These are phyloP conservation scores for Nanorana parkeri DNA, from an alignment of 2,113 vertebrate species.

Conservation along the genomic window DNA sequence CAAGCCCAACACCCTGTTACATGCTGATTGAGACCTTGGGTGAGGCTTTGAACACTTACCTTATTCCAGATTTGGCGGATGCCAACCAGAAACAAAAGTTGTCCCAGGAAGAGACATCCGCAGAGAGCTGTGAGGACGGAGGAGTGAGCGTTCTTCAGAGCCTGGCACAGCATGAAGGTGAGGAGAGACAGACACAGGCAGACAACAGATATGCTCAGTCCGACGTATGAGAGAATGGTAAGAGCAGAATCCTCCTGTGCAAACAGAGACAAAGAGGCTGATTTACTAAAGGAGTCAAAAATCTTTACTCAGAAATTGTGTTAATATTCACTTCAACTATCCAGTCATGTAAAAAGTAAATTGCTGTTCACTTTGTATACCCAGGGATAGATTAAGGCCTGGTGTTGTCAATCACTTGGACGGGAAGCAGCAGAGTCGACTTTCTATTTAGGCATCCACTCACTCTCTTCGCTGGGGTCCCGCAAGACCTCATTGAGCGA, in stretches of 20 bases:
- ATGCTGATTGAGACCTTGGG: not conserved
- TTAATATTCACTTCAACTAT: no score
- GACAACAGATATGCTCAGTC: slow-evolving; percentile 60
- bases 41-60: slow-evolving; percentile 53
- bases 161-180: slow-evolving; percentile 67
- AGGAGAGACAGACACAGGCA: slow-evolving; percentile 63
- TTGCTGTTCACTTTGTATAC: no score
- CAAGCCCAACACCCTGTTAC: not conserved
- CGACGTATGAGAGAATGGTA: slow-evolving; percentile 55
- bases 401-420: no score
- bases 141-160: slow-evolving; percentile 63
- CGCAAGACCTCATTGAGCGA: no score
- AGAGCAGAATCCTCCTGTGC: slow-evolving; percentile 51
- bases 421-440: no score
- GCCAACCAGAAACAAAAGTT: slow-evolving; percentile 63
- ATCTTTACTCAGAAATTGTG: no score
- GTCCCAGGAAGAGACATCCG: slow-evolving; percentile 68
- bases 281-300: no score
- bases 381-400: no score
- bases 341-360: no score
- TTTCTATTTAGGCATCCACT: no score
- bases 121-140: slow-evolving; percentile 67
- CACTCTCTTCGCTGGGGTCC: no score
- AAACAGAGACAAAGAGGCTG: not conserved
- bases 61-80: slow-evolving; percentile 37